Evolutionary conservation across 1,140 invertebrate species (phyloP), one percentile per base, ranked within the genome.

Genomic region (Drosophila pachea): DNA sequence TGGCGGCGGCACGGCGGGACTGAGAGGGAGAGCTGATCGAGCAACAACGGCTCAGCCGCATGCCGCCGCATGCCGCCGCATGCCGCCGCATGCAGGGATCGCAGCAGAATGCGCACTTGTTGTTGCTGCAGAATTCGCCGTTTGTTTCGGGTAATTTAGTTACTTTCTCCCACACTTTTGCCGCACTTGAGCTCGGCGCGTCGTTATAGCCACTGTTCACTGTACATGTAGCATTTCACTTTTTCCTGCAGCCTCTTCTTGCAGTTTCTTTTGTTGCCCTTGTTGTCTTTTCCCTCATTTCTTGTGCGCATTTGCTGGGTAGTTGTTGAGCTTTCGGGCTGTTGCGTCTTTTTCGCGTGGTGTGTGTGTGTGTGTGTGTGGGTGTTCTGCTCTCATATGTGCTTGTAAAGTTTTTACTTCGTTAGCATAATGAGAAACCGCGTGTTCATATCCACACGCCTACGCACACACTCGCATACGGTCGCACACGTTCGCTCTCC

Each of bases 401-500:
- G 74, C 82, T 86, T 86, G 82, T 86, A 86, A 87, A 87, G 74
- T 87, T 87, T 87, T 86, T 86, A 86, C 81, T 86, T 87, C 84
- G 84, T 87, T 87, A 87, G 78, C 79, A 87, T 87, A 87, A 87
- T 87, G 84, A 87, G 84, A 87, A 87, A 84, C 84, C 84, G 81
- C 81, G 81, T 86, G 81, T 75, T 86, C 81, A 86, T 81, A 86
- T 84, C 81, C 76, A 63, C 60, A 59, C 63, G 40, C 63, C 56
- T 65, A 50, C 60, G 53, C 53, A 54, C 55, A 53, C 52, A 52
- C 47, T 36, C 31, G 29, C 42, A 50, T 32, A 9, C 60, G 11
- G n/a, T n/a, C n/a, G n/a, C n/a, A n/a, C n/a, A n/a, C n/a, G n/a
- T n/a, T n/a, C n/a, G n/a, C n/a, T n/a, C n/a, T n/a, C n/a, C n/a